A percentile compares a stretch with the other conserved stretches of the same genome.
Evolutionary conservation across 1,140 invertebrate species (phyloP).

Genomic region (Drosophila watanabei): DNA sequence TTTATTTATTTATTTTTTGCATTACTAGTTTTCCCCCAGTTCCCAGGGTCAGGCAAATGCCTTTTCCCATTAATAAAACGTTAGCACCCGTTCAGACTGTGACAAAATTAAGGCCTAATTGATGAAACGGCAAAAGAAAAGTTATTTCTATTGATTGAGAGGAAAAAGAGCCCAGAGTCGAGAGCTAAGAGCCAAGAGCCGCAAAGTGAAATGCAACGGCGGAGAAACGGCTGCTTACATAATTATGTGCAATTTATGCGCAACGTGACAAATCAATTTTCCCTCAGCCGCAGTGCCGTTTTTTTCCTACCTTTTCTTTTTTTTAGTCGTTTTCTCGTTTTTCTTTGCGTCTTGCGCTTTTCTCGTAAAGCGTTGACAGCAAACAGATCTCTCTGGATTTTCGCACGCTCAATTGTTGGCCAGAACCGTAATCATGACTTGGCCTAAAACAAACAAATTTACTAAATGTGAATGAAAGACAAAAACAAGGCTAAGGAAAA

Average conservation of each 20-base stretch:
- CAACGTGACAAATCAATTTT: conserved; percentile 85
- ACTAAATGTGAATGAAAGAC: background rate
- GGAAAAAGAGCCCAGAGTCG: conserved; percentile 8
- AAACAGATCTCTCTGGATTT: conserved; percentile 32
- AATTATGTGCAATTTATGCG: conserved; percentile 83
- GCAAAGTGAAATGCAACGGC: conserved; percentile 62
- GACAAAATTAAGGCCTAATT: conserved; percentile 80
- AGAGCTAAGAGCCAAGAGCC: background rate
- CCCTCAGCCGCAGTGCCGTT: conserved; percentile 33
- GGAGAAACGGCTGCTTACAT: conserved; percentile 59
- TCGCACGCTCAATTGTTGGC: conserved; percentile 65
- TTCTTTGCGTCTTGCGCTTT: conserved; percentile 42
- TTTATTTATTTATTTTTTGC: background rate
- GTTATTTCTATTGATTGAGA: conserved; percentile 59
- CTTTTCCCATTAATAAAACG: conserved; percentile 72
- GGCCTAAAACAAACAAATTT: conserved; percentile 24
- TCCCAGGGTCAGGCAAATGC: conserved; percentile 46
- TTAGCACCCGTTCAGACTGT: conserved; percentile 69
- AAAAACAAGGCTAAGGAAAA: background rate
- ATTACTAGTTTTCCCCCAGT: conserved; percentile 13
- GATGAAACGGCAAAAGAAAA: conserved; percentile 76
- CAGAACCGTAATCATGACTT: conserved; percentile 54
- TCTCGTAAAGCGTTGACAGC: conserved; percentile 43
- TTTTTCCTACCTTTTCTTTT: conserved; percentile 9
- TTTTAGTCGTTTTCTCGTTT: conserved; percentile 35